Evolutionary conservation across 2,113 vertebrate species (phyloP).

Genomic region (Elaphurus davidianus): DNA sequence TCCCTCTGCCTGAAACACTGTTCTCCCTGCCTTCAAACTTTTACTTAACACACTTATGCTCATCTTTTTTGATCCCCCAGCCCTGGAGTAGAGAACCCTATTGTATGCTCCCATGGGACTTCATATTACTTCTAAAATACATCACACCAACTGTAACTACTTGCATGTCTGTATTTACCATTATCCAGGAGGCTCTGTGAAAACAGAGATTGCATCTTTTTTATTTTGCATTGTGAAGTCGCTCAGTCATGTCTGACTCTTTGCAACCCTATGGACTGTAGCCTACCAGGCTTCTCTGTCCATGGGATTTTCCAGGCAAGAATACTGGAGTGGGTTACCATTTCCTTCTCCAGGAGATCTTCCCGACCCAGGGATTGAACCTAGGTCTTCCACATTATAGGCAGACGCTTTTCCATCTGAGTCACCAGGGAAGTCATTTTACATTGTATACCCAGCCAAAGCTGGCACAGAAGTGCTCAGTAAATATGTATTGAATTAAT

Average conservation of each 20-base stretch:
- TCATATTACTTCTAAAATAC: not conserved
- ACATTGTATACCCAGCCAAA: not conserved
- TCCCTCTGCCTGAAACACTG: not conserved
- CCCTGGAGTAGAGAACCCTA: not conserved
- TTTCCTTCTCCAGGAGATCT: not conserved
- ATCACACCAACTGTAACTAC: not conserved
- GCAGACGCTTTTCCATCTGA: not conserved
- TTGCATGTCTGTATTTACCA: not conserved
- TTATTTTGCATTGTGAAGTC: not conserved
- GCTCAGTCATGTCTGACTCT: not conserved
- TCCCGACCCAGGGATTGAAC: not conserved
- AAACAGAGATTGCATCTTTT: not conserved
- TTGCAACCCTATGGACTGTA: not conserved
- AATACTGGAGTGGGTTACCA: not conserved
- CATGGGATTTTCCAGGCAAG: not conserved
- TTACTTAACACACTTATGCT: not conserved
- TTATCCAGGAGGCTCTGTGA: not conserved
- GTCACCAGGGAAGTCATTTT: not conserved
- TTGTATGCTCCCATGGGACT: not conserved
- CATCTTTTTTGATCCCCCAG: not conserved
- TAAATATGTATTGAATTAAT: not conserved
- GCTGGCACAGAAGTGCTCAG: not conserved
- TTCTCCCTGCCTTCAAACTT: not conserved
- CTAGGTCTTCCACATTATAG: rapidly evolving
- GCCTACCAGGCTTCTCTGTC: not conserved